phyloP scores from a whole-genome alignment of 1,140 invertebrate species.

The Thaumetopoea pityocampa region DNA sequence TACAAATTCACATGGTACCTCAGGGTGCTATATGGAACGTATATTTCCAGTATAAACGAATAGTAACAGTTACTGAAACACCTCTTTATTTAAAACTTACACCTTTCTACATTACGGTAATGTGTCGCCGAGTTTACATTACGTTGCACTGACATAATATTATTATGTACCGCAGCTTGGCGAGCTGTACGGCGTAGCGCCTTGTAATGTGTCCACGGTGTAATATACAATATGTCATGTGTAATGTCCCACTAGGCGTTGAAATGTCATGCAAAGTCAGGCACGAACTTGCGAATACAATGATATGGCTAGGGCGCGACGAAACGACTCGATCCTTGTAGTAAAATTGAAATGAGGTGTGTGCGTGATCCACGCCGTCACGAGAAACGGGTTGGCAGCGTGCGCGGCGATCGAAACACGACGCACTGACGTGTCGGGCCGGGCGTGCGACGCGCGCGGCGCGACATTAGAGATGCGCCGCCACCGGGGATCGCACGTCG shows the following conservation, averaged over 20 bases:
- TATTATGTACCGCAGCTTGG: constrained; percentile 19
- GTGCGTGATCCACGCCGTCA: constrained; percentile 32
- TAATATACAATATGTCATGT: constrained; percentile 27
- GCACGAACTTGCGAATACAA: constrained; percentile 28
- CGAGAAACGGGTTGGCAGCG: constrained; percentile 25
- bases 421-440: constrained; percentile 15
- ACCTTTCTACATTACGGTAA: constrained; percentile 26
- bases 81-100: constrained; percentile 19
- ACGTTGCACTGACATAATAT: constrained; percentile 30
- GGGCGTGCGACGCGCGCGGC: constrained; percentile 14
- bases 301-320: constrained; percentile 16
- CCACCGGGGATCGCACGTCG: constrained; percentile 23
- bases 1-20: constrained; percentile 2
- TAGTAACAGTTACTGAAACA: constrained; percentile 23
- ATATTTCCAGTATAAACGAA: constrained; percentile 9
- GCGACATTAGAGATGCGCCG: constrained; percentile 22
- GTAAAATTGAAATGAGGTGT: constrained; percentile 32
- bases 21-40: neutral
- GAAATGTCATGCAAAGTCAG: constrained; percentile 16
- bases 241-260: constrained; percentile 19
- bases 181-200: constrained; percentile 13
- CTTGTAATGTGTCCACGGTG: constrained; percentile 30
- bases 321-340: constrained; percentile 25
- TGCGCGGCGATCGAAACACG: constrained; percentile 22
- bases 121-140: constrained; percentile 26